A percentile compares a stretch with the other conserved stretches of the same genome.
Conservation (phyloP, 2,113 vertebrate genomes). For the Australoheros scitulus region DNA sequence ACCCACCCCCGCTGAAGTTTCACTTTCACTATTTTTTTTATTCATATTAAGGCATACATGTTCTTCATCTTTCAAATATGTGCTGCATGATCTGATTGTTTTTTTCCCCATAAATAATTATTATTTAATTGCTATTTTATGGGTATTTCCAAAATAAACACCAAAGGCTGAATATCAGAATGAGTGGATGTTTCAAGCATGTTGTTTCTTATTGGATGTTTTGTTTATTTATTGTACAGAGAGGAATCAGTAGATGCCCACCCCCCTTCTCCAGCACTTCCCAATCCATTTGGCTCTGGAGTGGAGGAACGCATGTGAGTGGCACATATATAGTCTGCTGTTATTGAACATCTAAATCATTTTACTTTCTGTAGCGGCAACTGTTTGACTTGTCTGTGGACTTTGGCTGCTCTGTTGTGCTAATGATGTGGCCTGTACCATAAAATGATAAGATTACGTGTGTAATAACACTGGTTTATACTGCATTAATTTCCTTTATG, state of each 20-base stretch:
- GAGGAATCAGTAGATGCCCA: constrained; percentile 28
- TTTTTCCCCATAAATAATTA: not conserved
- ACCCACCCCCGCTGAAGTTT: not conserved
- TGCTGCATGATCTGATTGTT: not conserved
- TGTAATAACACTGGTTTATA: not conserved
- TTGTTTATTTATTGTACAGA: constrained; percentile 37
- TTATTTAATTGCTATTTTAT: not conserved
- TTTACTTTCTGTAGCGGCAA: not conserved
- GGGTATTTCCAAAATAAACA: not conserved
- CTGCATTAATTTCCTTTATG: not conserved
- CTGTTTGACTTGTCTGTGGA: constrained; percentile 36
- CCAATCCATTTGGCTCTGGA: constrained; percentile 74
- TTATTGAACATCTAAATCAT: not conserved
- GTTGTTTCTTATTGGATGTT: not conserved
- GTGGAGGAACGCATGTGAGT: constrained; percentile 74
- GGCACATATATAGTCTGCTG: not conserved
- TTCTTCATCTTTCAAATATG: not conserved
- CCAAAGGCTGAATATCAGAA: not conserved
- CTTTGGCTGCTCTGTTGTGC: constrained; percentile 52
- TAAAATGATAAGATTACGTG: constrained; percentile 49
- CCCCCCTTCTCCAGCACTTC: constrained; percentile 8
- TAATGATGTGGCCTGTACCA: constrained; percentile 23
- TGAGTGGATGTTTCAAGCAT: not conserved
- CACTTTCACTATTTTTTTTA: not conserved
- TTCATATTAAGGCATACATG: not conserved